Conservation (phyloP, 2,113 vertebrate species). For the Uria aalge region DNA sequence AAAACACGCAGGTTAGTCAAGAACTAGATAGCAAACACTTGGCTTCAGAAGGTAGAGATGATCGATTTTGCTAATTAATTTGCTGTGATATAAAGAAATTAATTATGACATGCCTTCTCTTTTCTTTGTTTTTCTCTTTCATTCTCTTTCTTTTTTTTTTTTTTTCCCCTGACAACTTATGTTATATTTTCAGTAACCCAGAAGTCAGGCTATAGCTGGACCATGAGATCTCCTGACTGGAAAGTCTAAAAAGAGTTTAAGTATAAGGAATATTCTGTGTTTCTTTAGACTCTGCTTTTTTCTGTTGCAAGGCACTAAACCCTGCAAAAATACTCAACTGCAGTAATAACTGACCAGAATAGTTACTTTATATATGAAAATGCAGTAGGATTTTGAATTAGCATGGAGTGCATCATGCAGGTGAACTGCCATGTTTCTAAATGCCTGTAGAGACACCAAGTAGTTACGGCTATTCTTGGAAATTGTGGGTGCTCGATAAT, state of each 20-base stretch:
- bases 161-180: background rate
- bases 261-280: background rate
- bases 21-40: background rate
- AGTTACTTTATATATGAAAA: background rate
- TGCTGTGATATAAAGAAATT: background rate
- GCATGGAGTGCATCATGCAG: background rate
- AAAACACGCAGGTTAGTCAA: background rate
- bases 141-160: background rate
- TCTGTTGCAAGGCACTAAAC: background rate
- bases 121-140: background rate
- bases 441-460: background rate
- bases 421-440: background rate
- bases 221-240: background rate
- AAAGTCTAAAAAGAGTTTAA: background rate
- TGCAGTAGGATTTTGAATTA: background rate
- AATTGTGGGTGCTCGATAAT: background rate
- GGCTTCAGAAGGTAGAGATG: background rate
- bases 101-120: background rate
- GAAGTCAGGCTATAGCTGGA: background rate
- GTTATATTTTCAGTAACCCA: background rate
- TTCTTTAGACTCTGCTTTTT: background rate
- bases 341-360: background rate
- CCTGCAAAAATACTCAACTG: background rate
- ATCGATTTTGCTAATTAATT: background rate
- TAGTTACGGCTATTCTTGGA: background rate